Evolutionary conservation across 92 coral and sea anemone genomes (phyloP).

Genomic region (Zoanthus gigantus): DNA sequence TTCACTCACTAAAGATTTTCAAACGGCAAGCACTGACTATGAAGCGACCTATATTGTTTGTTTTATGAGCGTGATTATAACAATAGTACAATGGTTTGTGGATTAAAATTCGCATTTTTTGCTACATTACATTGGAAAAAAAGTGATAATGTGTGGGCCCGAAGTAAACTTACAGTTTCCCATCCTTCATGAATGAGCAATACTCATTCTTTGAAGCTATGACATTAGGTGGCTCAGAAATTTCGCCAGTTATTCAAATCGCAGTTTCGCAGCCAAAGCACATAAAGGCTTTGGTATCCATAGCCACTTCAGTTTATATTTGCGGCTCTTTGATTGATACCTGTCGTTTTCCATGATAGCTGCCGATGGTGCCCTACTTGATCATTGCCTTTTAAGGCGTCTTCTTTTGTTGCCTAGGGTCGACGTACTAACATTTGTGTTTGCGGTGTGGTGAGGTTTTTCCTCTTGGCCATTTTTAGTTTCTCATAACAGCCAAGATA

Average conservation of each 20-base stretch:
- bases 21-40: background rate
- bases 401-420: background rate
- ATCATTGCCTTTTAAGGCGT: background rate
- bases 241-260: slow-evolving; percentile 40
- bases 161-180: slow-evolving; percentile 42
- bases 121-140: background rate
- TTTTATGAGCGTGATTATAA: background rate
- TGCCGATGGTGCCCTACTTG: background rate
- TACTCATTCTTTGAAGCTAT: slow-evolving; percentile 55
- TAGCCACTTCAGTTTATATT: background rate
- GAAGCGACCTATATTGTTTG: background rate
- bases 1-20: too few species aligned
- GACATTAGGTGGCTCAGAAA: slow-evolving; percentile 56
- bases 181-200: slow-evolving; percentile 49
- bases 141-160: background rate
- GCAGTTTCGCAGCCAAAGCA: background rate
- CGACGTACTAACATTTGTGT: background rate
- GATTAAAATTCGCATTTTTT: slow-evolving; percentile 40
- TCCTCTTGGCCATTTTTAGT: background rate
- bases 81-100: background rate
- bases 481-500: slow-evolving; percentile 9
- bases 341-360: slow-evolving; percentile 1
- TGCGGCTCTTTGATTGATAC: background rate
- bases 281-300: background rate
- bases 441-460: background rate